Evolutionary conservation across 2,797 vertebrate genomes (phyloP).

Genomic region (Gouania willdenowi): DNA sequence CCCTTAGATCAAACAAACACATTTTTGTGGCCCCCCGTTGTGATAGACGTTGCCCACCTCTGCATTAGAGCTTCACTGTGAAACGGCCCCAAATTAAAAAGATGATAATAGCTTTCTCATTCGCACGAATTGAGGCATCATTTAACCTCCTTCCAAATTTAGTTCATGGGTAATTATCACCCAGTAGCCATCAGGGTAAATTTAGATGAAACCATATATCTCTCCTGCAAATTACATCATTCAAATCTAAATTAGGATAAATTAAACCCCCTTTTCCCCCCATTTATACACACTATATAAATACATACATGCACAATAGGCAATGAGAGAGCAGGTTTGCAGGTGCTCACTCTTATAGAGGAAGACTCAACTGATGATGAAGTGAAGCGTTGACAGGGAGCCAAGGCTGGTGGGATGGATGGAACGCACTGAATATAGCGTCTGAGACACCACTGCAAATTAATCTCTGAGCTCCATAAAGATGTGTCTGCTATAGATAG

Average conservation of each 20-base stretch:
- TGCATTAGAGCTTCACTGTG: too few species aligned
- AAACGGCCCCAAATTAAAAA: too few species aligned
- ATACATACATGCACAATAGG: too few species aligned
- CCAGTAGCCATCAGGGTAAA: constrained; percentile 21
- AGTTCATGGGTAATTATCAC: constrained; percentile 21
- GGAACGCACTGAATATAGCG: constrained; percentile 37
- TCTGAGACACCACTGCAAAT: constrained; percentile 14
- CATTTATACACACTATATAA: constrained; percentile 1
- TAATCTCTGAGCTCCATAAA: constrained; percentile 6
- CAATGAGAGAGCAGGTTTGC: constrained; percentile 1
- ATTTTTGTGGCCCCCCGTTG: too few species aligned
- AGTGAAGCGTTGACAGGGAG: constrained; percentile 23
- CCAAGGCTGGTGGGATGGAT: constrained; percentile 41
- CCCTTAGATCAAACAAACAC: too few species aligned
- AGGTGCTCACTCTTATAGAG: constrained; percentile 1
- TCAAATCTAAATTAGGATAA: too few species aligned
- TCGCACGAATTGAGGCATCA: constrained; percentile 12
- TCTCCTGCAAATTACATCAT: too few species aligned
- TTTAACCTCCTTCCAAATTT: constrained; percentile 31
- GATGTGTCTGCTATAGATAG: neutral
- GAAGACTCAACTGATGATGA: constrained; percentile 23
- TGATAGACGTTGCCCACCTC: too few species aligned
- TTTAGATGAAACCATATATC: constrained; percentile 40
- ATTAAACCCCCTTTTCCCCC: too few species aligned
- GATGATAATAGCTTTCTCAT: neutral